Evolutionary conservation across 2,113 vertebrate species (phyloP).

Genomic region (Hippopotamus amphibius): DNA sequence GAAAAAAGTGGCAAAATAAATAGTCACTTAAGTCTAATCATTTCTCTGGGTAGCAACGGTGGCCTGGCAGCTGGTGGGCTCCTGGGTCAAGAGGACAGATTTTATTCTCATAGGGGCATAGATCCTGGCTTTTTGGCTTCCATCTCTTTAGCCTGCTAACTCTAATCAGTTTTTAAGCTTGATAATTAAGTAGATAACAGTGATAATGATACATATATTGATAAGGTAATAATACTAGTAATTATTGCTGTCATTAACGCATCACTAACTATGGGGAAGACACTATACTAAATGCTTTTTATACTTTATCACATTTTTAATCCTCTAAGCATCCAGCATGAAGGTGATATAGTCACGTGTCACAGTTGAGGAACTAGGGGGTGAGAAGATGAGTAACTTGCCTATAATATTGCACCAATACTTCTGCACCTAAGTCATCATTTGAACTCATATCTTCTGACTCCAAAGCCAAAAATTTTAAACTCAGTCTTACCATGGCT

Average conservation of each 20-base stretch:
- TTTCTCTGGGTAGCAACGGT: background rate
- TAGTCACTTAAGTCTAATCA: conserved; percentile 41
- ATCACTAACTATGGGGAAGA: background rate
- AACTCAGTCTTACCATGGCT: background rate
- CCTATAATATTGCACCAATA: background rate
- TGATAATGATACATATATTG: conserved; percentile 23
- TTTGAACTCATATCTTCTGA: background rate
- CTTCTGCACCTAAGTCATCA: background rate
- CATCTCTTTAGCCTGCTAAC: background rate
- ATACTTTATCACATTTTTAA: conserved; percentile 13
- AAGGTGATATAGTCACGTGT: background rate
- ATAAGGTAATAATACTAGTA: background rate
- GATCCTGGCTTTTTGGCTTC: background rate
- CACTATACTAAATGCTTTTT: background rate
- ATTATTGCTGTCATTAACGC: background rate
- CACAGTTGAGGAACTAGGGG: background rate
- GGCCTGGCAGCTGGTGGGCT: background rate
- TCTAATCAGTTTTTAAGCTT: background rate
- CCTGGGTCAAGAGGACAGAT: background rate
- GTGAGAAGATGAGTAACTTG: background rate
- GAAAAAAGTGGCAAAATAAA: conserved; percentile 24
- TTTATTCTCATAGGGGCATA: background rate
- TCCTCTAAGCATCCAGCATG: background rate
- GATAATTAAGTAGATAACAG: conserved; percentile 9
- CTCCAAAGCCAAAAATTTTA: background rate